Conservation (phyloP, 1,140 invertebrate genomes). For the Telenomus remus region DNA sequence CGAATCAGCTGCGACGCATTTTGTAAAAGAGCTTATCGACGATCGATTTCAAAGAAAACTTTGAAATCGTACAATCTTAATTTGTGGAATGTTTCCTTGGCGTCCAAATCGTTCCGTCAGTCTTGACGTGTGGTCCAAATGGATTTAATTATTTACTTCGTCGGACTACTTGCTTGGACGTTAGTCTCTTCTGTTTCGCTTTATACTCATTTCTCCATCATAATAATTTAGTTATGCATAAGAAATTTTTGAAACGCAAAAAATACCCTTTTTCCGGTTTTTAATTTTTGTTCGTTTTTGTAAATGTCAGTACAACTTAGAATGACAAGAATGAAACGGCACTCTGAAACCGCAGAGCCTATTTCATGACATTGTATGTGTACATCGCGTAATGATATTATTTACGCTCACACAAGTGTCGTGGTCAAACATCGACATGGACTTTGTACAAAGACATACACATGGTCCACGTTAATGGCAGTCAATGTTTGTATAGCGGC, state of each 20-base stretch:
- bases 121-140: constrained; percentile 28
- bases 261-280: too few species aligned
- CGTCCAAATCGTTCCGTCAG: constrained; percentile 29
- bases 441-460: constrained; percentile 26
- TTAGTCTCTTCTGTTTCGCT: constrained; percentile 19
- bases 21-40: too few species aligned
- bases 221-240: constrained; percentile 12
- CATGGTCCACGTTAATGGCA: constrained; percentile 66
- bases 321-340: too few species aligned
- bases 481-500: constrained; percentile 69
- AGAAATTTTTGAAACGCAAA: too few species aligned
- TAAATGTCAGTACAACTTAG: too few species aligned
- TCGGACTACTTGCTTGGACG: neutral
- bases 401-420: constrained; percentile 22
- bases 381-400: constrained; percentile 42
- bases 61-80: constrained; percentile 3
- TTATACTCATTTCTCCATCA: constrained; percentile 4
- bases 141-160: constrained; percentile 37
- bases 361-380: neutral
- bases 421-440: constrained; percentile 25
- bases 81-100: constrained; percentile 14
- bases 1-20: too few species aligned
- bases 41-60: constrained; percentile 5
- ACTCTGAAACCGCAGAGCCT: too few species aligned
- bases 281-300: too few species aligned